These are phyloP conservation scores for Lineus longissimus DNA, from an alignment of 1,140 invertebrate genomes.

Conservation along the genomic window DNA sequence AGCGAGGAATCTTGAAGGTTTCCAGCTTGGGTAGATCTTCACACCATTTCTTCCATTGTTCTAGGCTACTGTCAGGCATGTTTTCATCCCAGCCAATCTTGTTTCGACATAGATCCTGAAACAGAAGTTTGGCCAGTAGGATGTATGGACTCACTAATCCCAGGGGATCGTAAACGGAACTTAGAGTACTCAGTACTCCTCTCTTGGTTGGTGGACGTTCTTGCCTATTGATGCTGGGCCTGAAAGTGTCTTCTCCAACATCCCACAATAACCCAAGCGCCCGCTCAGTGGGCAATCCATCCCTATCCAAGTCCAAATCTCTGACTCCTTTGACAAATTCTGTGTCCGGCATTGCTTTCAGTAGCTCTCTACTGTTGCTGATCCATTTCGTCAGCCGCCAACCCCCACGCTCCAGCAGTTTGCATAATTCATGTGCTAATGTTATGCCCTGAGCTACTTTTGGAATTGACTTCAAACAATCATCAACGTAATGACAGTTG, in stretches of 20 bases:
- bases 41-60: conserved; percentile 20
- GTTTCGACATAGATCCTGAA: conserved; percentile 15
- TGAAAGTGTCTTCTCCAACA: conserved; percentile 19
- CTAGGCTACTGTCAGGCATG: conserved; percentile 1
- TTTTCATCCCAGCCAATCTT: conserved; percentile 18
- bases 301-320: conserved; percentile 1
- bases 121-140: conserved; percentile 21
- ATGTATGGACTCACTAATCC: conserved; percentile 20
- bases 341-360: conserved; percentile 10
- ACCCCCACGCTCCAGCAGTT: conserved; percentile 2
- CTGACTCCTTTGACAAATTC: conserved; percentile 2
- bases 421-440: background rate
- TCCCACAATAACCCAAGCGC: conserved; percentile 17
- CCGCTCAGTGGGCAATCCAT: conserved; percentile 7
- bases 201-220: conserved; percentile 11
- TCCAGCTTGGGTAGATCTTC: conserved; percentile 8
- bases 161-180: conserved; percentile 15
- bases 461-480: conserved; percentile 14
- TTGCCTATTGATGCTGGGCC: conserved; percentile 6
- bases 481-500: conserved; percentile 23
- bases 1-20: too few species aligned
- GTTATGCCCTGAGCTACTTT: conserved; percentile 9
- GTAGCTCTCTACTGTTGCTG: conserved; percentile 9
- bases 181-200: conserved; percentile 11
- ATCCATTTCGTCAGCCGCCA: conserved; percentile 16